Base-by-base conservation (phyloP, 2,797 vertebrate genomes). In the Lepus townsendii region DNA sequence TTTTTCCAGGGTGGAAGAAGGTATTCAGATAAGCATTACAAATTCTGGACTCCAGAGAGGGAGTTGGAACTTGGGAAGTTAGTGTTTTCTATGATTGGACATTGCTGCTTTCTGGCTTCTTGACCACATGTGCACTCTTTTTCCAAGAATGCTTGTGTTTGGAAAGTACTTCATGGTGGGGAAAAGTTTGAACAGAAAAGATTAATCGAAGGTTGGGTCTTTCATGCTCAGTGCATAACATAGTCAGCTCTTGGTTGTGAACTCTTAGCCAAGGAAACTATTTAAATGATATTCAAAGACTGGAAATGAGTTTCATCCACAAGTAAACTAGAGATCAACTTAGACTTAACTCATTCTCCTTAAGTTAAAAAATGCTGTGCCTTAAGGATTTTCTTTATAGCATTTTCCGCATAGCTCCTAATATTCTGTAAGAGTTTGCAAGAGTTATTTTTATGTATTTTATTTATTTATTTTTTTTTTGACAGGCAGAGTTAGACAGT, bases 181-280 rank as follows among this genome's bases (percentile, higher is more conserved):
- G 95, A 97, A 97, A 97, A 83, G 27, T 26, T 92, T 95, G 86
- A 97, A 96, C 82, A 92, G 93, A 94, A 97, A 97, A 96, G 80
- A 95, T 83, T 95, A 57, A 96, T 95, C 95, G 96, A 95, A 97
- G 32, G 54, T 96, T 93, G 65, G 42, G 90, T 87, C 94, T 96
- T 95, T 95, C 93, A 60, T 95, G 71, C 92, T 87, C 75, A 83
- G 2, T 88, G 22, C 26, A 75, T 85, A 66, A 96, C 92, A 92
- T 96, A 79, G 95, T 90, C 94, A 94, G 84, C 63, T 73, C 65
- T 96, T 96, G 89, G 26, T 97, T 87, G 38, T 88, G 78, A 96
- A 87, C 75, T 96, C 47, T 78, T 96, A 90, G 62, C 92, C 91
- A 95, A 91, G 95, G 42, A 96, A 93, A 83, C 95, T 75, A 86